Conservation (phyloP, 2,888 invertebrate species). For the Tenthredo amoena region DNA sequence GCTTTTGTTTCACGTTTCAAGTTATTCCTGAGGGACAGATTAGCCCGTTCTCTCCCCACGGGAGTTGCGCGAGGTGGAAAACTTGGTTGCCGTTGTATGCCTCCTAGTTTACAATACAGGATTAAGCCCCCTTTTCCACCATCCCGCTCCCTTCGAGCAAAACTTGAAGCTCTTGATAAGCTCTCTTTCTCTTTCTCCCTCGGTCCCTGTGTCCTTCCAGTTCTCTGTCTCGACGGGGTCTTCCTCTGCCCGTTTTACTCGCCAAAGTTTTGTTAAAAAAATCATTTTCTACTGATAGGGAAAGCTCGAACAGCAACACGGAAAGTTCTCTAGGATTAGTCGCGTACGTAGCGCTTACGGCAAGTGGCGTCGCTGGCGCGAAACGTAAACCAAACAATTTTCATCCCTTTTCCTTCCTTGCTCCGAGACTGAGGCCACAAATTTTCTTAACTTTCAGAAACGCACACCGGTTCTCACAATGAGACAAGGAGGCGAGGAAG, state of each 20-base stretch:
- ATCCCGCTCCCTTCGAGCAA: constrained; percentile 63
- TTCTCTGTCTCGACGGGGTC: constrained; percentile 52
- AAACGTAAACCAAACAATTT: constrained; percentile 19
- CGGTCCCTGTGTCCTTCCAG: constrained; percentile 46
- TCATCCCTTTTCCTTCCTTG: neutral
- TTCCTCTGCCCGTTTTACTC: constrained; percentile 43
- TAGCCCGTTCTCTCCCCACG: constrained; percentile 66
- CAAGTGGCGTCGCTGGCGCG: neutral
- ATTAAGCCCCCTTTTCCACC: constrained; percentile 67
- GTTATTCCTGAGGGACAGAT: constrained; percentile 74
- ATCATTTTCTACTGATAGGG: constrained; percentile 37
- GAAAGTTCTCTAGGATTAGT: constrained; percentile 41
- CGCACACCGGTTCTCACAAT: constrained; percentile 2
- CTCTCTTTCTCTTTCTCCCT: constrained; percentile 63
- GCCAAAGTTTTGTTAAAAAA: constrained; percentile 41
- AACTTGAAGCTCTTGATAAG: constrained; percentile 75
- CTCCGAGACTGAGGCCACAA: neutral
- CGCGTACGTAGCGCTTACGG: constrained; percentile 12
- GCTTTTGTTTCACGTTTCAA: constrained; percentile 72
- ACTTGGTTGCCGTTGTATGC: constrained; percentile 70
- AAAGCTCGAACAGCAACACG: constrained; percentile 27
- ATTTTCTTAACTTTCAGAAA: constrained; percentile 24
- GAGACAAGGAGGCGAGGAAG: neutral
- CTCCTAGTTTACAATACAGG: constrained; percentile 75
- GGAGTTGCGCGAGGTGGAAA: constrained; percentile 65